These are phyloP conservation scores for Lagodon rhomboides DNA, from an alignment of 2,797 vertebrate species.

Conservation along the genomic window DNA sequence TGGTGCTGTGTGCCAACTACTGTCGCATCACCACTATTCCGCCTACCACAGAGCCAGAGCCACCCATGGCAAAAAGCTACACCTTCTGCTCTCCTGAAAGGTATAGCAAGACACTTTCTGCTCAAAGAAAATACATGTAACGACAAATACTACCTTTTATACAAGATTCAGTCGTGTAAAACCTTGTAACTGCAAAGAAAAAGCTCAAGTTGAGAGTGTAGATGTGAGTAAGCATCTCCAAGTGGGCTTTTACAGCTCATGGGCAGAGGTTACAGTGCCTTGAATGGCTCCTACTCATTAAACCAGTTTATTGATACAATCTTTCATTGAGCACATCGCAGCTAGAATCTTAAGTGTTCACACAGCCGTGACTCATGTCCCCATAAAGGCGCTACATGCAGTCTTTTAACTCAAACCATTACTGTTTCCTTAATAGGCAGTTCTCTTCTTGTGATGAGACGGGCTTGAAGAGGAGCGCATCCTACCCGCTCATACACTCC, in stretches of 20 bases:
- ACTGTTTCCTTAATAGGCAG: conserved; percentile 81
- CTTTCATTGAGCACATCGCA: conserved; percentile 34
- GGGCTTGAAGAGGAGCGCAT: conserved; percentile 93
- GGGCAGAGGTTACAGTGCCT: conserved; percentile 19
- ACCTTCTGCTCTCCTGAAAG: conserved; percentile 91
- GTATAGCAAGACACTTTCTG: conserved; percentile 74
- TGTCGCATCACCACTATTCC: conserved; percentile 79
- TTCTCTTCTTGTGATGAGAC: conserved; percentile 90
- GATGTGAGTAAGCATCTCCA: conserved; percentile 3
- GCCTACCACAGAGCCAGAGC: conserved; percentile 81
- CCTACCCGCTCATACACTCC: conserved; percentile 92
- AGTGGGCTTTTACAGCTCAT: conserved; percentile 27
- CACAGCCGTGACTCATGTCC: conserved; percentile 11
- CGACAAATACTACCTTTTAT: background rate
- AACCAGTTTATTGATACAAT: conserved; percentile 44
- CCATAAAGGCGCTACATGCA: conserved; percentile 22
- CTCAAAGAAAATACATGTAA: background rate
- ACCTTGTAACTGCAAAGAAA: background rate
- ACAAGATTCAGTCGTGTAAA: background rate
- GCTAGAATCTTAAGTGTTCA: conserved; percentile 31
- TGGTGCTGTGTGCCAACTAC: conserved; percentile 89
- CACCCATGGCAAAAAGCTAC: conserved; percentile 87
- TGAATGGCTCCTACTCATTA: conserved; percentile 46
- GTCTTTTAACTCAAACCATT: conserved; percentile 33
- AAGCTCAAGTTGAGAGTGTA: background rate